Conservation (phyloP, 2,797 vertebrate species). For the Poecilia wingei region DNA sequence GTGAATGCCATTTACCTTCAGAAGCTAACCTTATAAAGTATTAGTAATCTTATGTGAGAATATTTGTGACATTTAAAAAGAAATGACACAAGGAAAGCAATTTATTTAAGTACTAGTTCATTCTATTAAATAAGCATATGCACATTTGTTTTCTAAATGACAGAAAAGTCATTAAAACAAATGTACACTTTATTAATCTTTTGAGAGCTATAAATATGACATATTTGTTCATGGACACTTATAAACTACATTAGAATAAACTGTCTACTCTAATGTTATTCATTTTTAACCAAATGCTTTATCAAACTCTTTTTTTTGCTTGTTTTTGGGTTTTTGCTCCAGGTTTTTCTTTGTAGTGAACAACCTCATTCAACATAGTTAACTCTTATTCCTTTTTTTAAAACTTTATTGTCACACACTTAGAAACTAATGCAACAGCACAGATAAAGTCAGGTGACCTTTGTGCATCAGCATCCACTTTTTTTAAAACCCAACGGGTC, state of each 20-base stretch:
- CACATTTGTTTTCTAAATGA: neutral
- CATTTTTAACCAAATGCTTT: neutral
- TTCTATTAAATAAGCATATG: neutral
- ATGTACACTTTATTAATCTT: neutral
- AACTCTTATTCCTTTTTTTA: neutral
- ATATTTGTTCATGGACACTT: neutral
- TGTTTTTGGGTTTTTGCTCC: neutral
- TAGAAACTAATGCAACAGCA: slow-evolving; percentile 5
- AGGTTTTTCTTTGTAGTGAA: neutral
- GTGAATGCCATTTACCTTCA: neutral
- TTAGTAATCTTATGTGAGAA: neutral
- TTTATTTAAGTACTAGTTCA: neutral
- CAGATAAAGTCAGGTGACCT: slow-evolving; percentile 3
- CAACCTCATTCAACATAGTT: neutral
- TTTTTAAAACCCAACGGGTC: slow-evolving; percentile 21
- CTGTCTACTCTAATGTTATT: neutral
- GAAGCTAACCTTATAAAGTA: neutral
- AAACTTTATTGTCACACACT: neutral
- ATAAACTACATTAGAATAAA: neutral
- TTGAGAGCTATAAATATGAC: neutral
- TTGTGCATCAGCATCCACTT: slow-evolving; percentile 28
- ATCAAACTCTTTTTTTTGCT: neutral
- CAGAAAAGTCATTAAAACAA: neutral
- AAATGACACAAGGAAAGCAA: neutral
- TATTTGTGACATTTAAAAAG: neutral